Evolutionary conservation across 2,888 invertebrate species (phyloP), one percentile per base, ranked within the genome.

Genomic region (Myathropa florea): DNA sequence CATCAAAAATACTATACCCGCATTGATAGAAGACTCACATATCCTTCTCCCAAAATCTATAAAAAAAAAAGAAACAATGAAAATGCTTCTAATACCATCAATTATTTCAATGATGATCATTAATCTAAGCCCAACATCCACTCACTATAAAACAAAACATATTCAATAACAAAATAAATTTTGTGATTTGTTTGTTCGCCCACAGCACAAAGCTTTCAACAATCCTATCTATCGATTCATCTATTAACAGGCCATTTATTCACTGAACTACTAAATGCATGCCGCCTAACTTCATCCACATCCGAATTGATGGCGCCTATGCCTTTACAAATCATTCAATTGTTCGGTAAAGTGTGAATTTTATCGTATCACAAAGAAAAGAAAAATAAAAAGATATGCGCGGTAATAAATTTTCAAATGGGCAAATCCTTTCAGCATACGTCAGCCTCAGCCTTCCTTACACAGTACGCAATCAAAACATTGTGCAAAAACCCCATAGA

Each of bases 181-280:
- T n/a, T 46, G 46, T 46, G 46, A 46, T 46, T 46, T 46, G 46
- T 18, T 46, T 46, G 18, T 46, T 7, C 46, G 46, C 46, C 18
- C 46, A 18, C 46, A 46, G 46, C n/a, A 18, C 18, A 46, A 2
- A 18, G 46, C 46, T 46, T 18, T 46, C 18, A 46, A 46, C 46
- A 14, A 33, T n/a, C 18, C n/a, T 55, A 30, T 59, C 14, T 30
- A 60, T 60, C 59, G 46, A 53, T 72, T 12, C 2, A 26, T 73
- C 53, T 60, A 57, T 73, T 67, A 39, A 30, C 67, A 68, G 28
- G 18, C 53, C 67, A 80, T 73, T 80, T 73, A 68, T 73, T 72
- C 39, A 73, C 68, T 55, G 30, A 61, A 67, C 33, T 18, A 36
- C 14, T 60, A 55, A 67, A 24, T 67, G 28, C 63, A 55, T 68